Evolutionary conservation across 2,113 vertebrate genomes (phyloP).

Genomic region (Coptodon rendalli): DNA sequence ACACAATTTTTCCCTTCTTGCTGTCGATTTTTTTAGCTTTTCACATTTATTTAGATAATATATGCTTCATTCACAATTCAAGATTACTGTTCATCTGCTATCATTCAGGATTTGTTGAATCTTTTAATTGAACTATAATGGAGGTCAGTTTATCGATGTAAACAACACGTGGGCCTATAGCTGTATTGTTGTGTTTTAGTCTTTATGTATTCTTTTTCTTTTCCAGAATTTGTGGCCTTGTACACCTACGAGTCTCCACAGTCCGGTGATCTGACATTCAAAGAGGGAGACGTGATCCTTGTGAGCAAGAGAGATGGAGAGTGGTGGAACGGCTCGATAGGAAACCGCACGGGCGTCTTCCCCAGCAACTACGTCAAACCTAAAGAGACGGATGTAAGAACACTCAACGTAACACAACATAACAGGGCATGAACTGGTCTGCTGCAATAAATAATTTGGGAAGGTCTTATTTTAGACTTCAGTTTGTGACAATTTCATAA

Average conservation of each 20-base stretch:
- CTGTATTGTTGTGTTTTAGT: not conserved
- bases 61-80: not conserved
- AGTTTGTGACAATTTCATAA: not conserved
- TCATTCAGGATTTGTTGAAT: not conserved
- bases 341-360: conserved; percentile 83
- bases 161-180: not conserved
- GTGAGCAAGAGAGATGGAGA: conserved; percentile 91
- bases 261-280: conserved; percentile 84
- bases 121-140: not conserved
- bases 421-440: not conserved
- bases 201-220: not conserved
- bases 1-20: not conserved
- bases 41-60: not conserved
- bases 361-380: conserved; percentile 93
- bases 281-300: conserved; percentile 85
- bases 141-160: not conserved
- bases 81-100: not conserved
- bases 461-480: not conserved
- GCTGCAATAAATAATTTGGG: not conserved
- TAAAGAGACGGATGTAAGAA: conserved; percentile 85
- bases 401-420: not conserved
- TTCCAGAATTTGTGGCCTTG: conserved; percentile 84
- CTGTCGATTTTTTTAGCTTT: not conserved
- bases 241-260: conserved; percentile 90
- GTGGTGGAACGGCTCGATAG: conserved; percentile 91